Conservation (phyloP, 2,888 invertebrate species). For the Stramonita haemastoma region DNA sequence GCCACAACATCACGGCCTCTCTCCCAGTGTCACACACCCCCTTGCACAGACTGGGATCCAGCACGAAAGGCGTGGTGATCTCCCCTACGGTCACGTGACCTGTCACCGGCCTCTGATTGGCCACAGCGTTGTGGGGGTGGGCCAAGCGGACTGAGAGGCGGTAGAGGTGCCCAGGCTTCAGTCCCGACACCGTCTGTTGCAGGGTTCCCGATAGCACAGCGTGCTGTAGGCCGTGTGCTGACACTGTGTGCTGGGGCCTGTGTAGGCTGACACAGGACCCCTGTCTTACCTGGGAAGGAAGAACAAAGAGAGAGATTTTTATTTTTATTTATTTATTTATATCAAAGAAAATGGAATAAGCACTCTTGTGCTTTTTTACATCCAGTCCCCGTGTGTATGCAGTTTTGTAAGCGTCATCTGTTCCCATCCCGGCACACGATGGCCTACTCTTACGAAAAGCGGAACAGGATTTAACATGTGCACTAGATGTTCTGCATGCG, state of each 20-base stretch:
- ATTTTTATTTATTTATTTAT: too few species aligned
- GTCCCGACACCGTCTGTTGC: neutral
- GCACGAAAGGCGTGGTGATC: neutral
- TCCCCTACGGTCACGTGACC: constrained; percentile 19
- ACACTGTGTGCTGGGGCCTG: constrained; percentile 3
- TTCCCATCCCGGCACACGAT: too few species aligned
- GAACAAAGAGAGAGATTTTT: neutral
- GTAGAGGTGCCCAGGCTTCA: neutral
- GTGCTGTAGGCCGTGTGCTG: neutral
- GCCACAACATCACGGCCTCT: constrained; percentile 46
- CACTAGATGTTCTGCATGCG: too few species aligned
- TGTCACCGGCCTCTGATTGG: neutral
- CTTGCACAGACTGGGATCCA: constrained; percentile 44
- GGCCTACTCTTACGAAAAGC: too few species aligned
- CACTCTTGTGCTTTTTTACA: too few species aligned
- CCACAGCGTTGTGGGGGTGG: neutral
- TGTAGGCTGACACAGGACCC: constrained; percentile 25
- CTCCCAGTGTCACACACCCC: constrained; percentile 41
- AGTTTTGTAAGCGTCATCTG: too few species aligned
- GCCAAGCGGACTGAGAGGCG: neutral
- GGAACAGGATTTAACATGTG: too few species aligned
- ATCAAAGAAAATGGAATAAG: too few species aligned
- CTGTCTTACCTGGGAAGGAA: neutral
- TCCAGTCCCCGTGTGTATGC: too few species aligned
- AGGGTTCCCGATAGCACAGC: constrained; percentile 14